Evolutionary conservation across 2,888 invertebrate genomes (phyloP).

Genomic region (Plebejus argus): DNA sequence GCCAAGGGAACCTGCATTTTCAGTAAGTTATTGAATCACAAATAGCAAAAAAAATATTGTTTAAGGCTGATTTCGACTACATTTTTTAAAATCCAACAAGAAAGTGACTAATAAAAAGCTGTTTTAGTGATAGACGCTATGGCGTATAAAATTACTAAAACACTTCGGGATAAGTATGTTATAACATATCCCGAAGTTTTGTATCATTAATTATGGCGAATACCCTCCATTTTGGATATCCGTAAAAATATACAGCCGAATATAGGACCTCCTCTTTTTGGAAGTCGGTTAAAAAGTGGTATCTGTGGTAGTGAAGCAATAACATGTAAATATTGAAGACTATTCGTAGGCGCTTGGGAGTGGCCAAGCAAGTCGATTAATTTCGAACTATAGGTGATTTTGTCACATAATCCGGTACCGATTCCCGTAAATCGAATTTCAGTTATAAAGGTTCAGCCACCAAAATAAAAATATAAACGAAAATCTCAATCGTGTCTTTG

Average conservation of each 20-base stretch:
- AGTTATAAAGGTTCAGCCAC: neutral
- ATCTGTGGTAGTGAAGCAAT: conserved; percentile 9
- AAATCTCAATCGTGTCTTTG: neutral
- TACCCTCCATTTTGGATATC: too few relatives aligned
- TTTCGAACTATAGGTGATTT: conserved; percentile 31
- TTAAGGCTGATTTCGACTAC: too few relatives aligned
- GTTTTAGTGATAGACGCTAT: too few relatives aligned
- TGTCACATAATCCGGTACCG: neutral
- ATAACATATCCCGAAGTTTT: too few relatives aligned
- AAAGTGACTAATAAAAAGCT: too few relatives aligned
- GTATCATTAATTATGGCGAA: too few relatives aligned
- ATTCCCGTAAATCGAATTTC: neutral
- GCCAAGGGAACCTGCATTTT: too few relatives aligned
- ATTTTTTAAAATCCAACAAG: too few relatives aligned
- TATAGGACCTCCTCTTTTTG: neutral
- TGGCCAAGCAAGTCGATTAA: neutral
- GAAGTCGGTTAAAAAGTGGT: neutral
- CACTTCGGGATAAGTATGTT: too few relatives aligned
- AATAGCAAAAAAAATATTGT: too few relatives aligned
- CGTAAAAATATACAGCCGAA: neutral
- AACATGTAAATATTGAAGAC: conserved; percentile 16
- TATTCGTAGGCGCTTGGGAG: neutral
- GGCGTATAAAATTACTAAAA: too few relatives aligned
- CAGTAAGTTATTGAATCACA: too few relatives aligned
- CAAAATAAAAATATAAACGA: neutral